Evolutionary conservation across 2,888 invertebrate genomes (phyloP), one percentile per base, ranked within the genome.

Genomic region (Leucophenga maculata): DNA sequence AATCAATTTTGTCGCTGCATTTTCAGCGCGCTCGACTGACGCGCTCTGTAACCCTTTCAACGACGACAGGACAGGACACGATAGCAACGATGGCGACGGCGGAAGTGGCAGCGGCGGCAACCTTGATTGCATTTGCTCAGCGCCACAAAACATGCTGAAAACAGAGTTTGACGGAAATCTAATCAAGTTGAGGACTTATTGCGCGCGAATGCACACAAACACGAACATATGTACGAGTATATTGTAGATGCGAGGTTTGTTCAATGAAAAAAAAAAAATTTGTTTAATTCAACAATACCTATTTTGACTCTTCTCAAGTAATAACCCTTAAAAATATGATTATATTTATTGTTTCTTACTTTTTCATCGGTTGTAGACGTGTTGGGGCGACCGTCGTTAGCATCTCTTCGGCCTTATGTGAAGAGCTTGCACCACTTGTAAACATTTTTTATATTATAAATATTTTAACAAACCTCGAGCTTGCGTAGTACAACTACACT

Each of bases 101-200:
- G 20, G 16, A 52, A 20, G 52, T 18, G 6, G 18, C 16, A 16
- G 52, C 18, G 52, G 20, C 64, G 31, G 16, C 55, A 77, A 80
- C 82, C 82, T 78, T 82, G 82, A 82, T 82, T 82, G 79, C 79
- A 78, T 80, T 82, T 80, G 72, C 73, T 77, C 74, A 80, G 73
- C 73, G 77, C 75, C 77, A 78, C 82, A 81, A 69, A 64, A 22
- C 69, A 52, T 64, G 54, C 59, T 32, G 52, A 44, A 67, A 48
- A 65, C 74, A 76, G 18, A 64, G 44, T 64, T 52, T 64, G 74
- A 74, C 81, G 55, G 46, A 67, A 79, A 80, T 80, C 79, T 75
- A 80, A 83, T 83, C 83, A 82, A 77, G 75, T 72, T 76, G 65
- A 54, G 57, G 50, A 46, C 65, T 57, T 57, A 57, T 57, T 57